phyloP scores from a whole-genome alignment of 2,113 vertebrate species.

The Notechis scutatus region DNA sequence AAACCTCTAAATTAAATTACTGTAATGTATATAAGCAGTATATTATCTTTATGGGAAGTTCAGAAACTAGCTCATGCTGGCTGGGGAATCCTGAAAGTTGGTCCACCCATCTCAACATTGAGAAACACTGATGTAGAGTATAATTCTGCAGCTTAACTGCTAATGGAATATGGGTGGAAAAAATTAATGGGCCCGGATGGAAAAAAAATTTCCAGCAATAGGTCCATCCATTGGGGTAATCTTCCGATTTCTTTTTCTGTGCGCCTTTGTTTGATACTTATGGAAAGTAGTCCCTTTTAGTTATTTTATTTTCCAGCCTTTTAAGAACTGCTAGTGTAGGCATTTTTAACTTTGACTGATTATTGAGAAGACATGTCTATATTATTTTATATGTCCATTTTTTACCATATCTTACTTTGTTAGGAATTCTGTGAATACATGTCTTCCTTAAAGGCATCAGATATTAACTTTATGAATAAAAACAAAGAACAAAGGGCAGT shows the following conservation, averaged over 20 bases:
- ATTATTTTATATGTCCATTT: not conserved
- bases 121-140: not conserved
- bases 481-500: not conserved
- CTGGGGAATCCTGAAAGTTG: not conserved
- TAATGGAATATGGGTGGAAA: not conserved
- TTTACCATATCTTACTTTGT: not conserved
- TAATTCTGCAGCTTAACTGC: not conserved
- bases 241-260: not conserved
- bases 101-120: not conserved
- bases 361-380: not conserved
- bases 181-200: not conserved
- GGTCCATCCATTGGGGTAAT: not conserved
- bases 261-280: not conserved
- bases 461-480: not conserved
- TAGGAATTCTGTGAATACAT: not conserved
- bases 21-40: not conserved
- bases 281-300: not conserved
- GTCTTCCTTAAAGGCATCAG: not conserved
- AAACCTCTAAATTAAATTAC: not conserved
- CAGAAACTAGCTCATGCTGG: not conserved
- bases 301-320: not conserved
- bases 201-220: not conserved
- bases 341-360: not conserved
- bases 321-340: not conserved
- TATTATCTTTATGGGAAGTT: not conserved